Evolutionary conservation across 2,888 invertebrate species (phyloP).

Genomic region (Abrostola tripartita): DNA sequence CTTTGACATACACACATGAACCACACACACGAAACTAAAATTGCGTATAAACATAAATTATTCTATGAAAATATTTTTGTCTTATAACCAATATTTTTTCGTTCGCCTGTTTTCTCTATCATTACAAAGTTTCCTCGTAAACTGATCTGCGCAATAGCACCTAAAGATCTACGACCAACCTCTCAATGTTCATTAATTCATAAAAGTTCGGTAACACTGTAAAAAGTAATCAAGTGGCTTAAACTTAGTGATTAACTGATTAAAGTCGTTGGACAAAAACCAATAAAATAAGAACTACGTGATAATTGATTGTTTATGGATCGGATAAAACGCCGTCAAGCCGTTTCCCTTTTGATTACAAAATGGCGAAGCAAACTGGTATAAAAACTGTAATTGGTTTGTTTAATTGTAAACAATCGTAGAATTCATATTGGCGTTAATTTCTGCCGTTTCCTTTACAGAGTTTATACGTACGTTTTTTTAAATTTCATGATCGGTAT

Average conservation of each 20-base stretch:
- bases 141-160: neutral
- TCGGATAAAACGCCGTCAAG: neutral
- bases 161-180: neutral
- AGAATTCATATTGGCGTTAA: neutral
- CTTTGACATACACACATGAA: too few species aligned
- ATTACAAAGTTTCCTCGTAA: too few species aligned
- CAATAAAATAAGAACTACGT: constrained; percentile 3
- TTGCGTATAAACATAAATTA: too few species aligned
- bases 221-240: constrained; percentile 3
- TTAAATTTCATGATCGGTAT: too few species aligned
- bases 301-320: constrained; percentile 3
- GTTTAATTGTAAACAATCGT: neutral
- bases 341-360: constrained; percentile 3
- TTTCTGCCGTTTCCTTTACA: too few species aligned
- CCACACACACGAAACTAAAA: too few species aligned
- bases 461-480: too few species aligned
- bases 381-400: neutral
- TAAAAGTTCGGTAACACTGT: neutral
- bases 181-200: neutral
- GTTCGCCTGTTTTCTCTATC: too few species aligned
- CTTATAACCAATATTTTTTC: too few species aligned
- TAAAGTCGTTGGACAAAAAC: neutral
- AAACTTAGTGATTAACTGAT: neutral
- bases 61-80: too few species aligned
- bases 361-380: neutral